Percentiles rank a stretch among this genome's conserved stretches.
These are phyloP conservation scores for Puffinus mauretanicus DNA, from an alignment of 2,113 vertebrate species.

Conservation along the genomic window DNA sequence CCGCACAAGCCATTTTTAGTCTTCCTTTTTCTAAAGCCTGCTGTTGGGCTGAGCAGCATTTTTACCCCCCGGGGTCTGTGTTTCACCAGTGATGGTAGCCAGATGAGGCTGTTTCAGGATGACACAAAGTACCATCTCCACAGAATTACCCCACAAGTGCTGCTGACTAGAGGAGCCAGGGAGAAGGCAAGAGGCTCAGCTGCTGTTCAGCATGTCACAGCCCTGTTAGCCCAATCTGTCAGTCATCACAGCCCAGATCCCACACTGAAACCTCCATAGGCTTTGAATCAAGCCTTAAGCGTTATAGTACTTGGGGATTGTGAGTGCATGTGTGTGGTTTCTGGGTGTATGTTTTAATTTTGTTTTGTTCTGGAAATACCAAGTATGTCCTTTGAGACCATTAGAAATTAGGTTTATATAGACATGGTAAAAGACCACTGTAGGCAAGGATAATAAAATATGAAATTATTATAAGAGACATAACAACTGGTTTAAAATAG, in stretches of 20 bases:
- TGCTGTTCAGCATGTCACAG: neutral
- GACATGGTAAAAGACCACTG: constrained; percentile 1
- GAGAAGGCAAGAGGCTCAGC: neutral
- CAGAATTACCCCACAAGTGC: neutral
- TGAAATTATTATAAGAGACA: constrained; percentile 12
- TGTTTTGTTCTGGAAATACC: constrained; percentile 39
- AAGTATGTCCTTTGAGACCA: constrained; percentile 11
- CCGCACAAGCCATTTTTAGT: neutral
- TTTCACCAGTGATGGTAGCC: constrained; percentile 18
- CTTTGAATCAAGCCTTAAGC: neutral
- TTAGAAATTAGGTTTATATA: constrained; percentile 19
- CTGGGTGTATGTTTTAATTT: constrained; percentile 32
- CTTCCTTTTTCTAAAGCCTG: neutral
- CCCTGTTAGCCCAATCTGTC: neutral
- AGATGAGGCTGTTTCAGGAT: constrained; percentile 12
- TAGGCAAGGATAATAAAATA: constrained; percentile 41
- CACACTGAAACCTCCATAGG: neutral
- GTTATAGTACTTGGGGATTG: neutral
- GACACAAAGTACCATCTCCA: neutral
- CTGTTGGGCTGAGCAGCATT: neutral
- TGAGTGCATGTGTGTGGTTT: constrained; percentile 13
- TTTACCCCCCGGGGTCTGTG: neutral
- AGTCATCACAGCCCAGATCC: neutral
- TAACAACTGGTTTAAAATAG: constrained; percentile 36
- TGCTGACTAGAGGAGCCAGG: neutral